phyloP scores from a whole-genome alignment of 1,140 invertebrate species.

The Euura saliciscinereae region DNA sequence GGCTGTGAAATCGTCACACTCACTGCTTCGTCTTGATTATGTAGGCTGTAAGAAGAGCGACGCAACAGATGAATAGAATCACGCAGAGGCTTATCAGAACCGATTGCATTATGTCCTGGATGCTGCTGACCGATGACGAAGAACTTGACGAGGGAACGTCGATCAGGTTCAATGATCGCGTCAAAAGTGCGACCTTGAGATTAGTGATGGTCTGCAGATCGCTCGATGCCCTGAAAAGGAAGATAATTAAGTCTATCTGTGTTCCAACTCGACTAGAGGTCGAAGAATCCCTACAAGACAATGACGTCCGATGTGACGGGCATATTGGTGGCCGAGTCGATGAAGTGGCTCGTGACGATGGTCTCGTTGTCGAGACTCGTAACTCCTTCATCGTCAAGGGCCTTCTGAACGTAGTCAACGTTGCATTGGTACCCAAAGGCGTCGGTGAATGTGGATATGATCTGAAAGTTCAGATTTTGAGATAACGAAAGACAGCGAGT shows the following conservation, averaged over 20 bases:
- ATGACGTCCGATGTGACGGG: slow-evolving; percentile 54
- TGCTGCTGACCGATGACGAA: slow-evolving; percentile 35
- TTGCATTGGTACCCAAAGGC: slow-evolving; percentile 59
- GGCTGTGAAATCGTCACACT: slow-evolving; percentile 30
- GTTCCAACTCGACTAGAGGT: background rate
- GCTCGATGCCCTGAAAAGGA: slow-evolving; percentile 41
- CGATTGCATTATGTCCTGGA: slow-evolving; percentile 50
- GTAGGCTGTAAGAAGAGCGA: slow-evolving; percentile 58
- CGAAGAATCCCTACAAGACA: slow-evolving; percentile 43
- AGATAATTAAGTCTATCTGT: background rate
- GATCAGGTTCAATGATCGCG: slow-evolving; percentile 45
- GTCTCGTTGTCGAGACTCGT: slow-evolving; percentile 46
- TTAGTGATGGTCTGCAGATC: slow-evolving; percentile 52
- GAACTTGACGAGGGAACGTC: slow-evolving; percentile 49
- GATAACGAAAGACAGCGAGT: background rate
- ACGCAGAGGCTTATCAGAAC: slow-evolving; percentile 59
- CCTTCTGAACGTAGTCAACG: slow-evolving; percentile 58
- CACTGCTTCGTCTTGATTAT: slow-evolving; percentile 60
- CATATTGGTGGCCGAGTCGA: slow-evolving; percentile 46
- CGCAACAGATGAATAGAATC: slow-evolving; percentile 55
- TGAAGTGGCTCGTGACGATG: slow-evolving; percentile 60
- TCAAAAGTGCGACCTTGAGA: slow-evolving; percentile 49
- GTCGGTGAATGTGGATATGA: slow-evolving; percentile 50
- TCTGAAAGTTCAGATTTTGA: slow-evolving; percentile 36
- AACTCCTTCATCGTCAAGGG: slow-evolving; percentile 36